A percentile compares a stretch with the other conserved stretches of the same genome.
Evolutionary conservation across 2,797 vertebrate species (phyloP).

Genomic region (Scolopax rusticola): DNA sequence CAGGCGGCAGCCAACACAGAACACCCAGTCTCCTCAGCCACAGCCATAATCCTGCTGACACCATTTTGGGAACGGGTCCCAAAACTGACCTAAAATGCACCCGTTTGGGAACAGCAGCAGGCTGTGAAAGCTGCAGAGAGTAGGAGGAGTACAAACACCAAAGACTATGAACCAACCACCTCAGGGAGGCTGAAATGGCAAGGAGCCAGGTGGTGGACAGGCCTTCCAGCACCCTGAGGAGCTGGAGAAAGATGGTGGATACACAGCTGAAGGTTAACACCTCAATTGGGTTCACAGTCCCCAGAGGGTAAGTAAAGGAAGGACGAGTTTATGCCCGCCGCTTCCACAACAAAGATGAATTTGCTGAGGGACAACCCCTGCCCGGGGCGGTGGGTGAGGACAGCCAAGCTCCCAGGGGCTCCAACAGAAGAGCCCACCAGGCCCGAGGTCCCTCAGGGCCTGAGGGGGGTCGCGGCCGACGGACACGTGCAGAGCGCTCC

Average conservation of each 20-base stretch:
- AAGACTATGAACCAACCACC: fast-evolving
- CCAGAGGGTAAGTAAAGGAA: fast-evolving
- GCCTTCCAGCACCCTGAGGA: background rate
- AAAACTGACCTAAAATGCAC: fast-evolving
- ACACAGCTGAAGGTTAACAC: background rate
- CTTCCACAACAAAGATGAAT: background rate
- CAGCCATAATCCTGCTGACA: no score
- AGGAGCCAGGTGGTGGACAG: background rate
- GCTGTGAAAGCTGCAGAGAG: background rate
- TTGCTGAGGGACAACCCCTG: background rate
- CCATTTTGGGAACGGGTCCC: background rate
- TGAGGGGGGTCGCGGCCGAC: background rate
- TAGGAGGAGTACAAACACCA: fast-evolving
- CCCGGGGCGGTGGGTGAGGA: background rate
- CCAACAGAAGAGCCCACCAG: no score
- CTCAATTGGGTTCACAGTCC: fast-evolving
- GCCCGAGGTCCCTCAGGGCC: background rate
- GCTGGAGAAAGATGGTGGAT: fast-evolving
- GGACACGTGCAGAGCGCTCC: background rate
- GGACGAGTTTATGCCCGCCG: fast-evolving
- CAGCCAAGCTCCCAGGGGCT: background rate
- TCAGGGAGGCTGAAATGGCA: fast-evolving
- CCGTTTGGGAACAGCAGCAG: fast-evolving
- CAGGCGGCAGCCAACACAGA: fast-evolving
- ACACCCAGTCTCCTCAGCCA: background rate